These are phyloP conservation scores for Acanthis flammea DNA, from an alignment of 2,797 vertebrate species.

Conservation along the genomic window DNA sequence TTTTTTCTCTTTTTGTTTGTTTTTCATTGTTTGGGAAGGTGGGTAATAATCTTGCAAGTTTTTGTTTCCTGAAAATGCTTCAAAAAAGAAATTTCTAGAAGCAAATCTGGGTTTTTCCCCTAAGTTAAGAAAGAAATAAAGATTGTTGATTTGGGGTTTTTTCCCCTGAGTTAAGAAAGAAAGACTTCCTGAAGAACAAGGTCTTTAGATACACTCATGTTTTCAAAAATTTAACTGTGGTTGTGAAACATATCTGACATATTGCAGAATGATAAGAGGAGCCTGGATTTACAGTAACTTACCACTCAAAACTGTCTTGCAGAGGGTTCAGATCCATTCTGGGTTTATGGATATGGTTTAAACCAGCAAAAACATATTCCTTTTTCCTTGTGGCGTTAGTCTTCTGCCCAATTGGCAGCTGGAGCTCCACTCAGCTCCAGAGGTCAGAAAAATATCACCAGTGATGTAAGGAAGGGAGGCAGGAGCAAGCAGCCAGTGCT, in stretches of 20 bases:
- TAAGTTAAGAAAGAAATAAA: not conserved
- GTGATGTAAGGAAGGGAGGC: not conserved
- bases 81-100: not conserved
- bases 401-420: not conserved
- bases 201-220: not conserved
- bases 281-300: not conserved
- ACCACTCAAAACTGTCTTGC: not conserved
- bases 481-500: not conserved
- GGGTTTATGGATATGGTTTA: not conserved
- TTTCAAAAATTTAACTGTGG: not conserved
- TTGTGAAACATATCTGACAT: not conserved
- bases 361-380: not conserved
- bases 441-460: not conserved
- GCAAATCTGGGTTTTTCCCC: not conserved
- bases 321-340: not conserved
- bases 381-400: not conserved
- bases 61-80: not conserved
- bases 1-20: fast-evolving
- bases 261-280: not conserved
- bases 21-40: not conserved
- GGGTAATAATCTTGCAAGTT: not conserved
- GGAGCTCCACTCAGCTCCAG: not conserved
- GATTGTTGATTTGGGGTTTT: not conserved
- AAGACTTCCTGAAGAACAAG: not conserved
- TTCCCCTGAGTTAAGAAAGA: not conserved